Percentiles rank a stretch among this genome's conserved stretches.
Evolutionary conservation across 2,113 vertebrate genomes (phyloP).

Genomic region (Ivindomyrus marchei): DNA sequence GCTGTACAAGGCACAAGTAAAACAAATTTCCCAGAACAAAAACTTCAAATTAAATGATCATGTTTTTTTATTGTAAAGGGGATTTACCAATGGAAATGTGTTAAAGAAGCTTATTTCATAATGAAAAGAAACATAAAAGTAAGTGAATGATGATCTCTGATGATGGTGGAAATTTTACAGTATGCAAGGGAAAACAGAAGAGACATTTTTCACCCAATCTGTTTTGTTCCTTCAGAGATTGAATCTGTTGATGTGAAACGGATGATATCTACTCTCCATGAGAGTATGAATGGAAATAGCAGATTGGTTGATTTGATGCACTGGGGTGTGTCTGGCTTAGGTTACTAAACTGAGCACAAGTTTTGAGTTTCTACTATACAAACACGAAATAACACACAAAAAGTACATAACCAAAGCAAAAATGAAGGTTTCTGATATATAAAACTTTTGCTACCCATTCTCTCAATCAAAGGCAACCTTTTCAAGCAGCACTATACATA

Average conservation of each 20-base stretch:
- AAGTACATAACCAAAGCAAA: neutral
- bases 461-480: neutral
- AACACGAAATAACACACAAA: neutral
- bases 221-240: neutral
- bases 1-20: neutral
- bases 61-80: neutral
- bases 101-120: neutral
- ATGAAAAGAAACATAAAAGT: neutral
- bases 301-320: constrained; percentile 11
- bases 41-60: neutral
- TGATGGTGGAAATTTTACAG: neutral
- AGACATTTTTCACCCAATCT: neutral
- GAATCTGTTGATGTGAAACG: constrained; percentile 9
- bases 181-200: neutral
- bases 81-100: neutral
- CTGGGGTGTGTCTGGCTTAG: neutral
- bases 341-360: neutral
- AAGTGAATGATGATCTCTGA: neutral
- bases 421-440: neutral
- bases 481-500: neutral
- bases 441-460: neutral
- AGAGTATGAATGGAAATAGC: constrained; percentile 2
- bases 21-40: neutral
- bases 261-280: neutral
- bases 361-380: neutral